Percentiles rank a stretch among this genome's conserved stretches.
phyloP scores from a whole-genome alignment of 2,797 vertebrate species.

The Psittacula derbiana region DNA sequence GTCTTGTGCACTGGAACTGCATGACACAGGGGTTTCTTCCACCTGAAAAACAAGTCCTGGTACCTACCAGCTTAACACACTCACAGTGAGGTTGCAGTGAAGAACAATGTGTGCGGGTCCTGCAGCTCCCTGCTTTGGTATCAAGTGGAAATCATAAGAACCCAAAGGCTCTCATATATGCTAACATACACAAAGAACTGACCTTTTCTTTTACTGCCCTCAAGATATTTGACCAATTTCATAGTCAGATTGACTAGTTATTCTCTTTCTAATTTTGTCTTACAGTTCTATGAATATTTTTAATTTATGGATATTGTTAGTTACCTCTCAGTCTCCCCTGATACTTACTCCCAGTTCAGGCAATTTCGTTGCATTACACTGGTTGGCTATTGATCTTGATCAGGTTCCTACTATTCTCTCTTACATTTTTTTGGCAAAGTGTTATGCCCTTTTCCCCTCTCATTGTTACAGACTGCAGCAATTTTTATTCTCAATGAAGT shows the following conservation, averaged over 20 bases:
- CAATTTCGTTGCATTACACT: background rate
- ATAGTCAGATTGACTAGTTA: background rate
- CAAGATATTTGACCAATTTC: background rate
- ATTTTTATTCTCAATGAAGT: background rate
- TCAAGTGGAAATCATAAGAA: background rate
- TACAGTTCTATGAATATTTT: background rate
- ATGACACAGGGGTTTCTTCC: background rate
- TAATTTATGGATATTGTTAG: background rate
- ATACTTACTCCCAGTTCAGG: background rate
- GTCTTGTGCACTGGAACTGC: rapidly evolving
- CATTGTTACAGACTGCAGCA: background rate
- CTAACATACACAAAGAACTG: background rate
- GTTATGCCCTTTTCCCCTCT: background rate
- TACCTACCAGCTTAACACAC: background rate
- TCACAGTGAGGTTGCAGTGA: background rate
- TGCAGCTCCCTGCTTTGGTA: background rate
- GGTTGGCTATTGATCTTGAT: background rate
- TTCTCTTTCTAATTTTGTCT: background rate
- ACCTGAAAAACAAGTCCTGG: background rate
- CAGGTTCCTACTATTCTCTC: background rate
- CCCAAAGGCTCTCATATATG: background rate
- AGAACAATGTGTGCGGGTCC: background rate
- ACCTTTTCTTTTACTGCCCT: background rate
- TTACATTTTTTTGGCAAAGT: background rate
- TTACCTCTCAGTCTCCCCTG: background rate